These are phyloP conservation scores for Cyphomyrus plagiostoma DNA, from an alignment of 2,113 vertebrate genomes.

Conservation along the genomic window DNA sequence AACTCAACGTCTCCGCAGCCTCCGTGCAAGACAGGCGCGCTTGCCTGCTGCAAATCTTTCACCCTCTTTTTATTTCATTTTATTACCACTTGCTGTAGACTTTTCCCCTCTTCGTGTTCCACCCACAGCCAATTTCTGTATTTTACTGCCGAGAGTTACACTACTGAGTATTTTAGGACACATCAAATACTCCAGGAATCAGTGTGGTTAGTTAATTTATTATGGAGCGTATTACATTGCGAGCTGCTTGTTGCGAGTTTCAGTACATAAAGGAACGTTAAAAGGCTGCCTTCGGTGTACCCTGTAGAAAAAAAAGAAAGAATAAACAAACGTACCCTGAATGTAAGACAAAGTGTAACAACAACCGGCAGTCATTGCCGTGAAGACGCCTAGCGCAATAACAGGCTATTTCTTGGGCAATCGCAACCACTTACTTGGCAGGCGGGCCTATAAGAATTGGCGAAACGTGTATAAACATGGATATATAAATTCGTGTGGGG, in stretches of 20 bases:
- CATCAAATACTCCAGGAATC: conserved; percentile 17
- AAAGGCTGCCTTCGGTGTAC: background rate
- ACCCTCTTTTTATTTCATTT: conserved; percentile 30
- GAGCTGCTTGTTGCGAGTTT: background rate
- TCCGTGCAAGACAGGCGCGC: conserved; percentile 17
- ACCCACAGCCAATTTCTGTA: background rate
- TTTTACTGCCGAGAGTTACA: conserved; percentile 12
- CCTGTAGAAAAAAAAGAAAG: background rate
- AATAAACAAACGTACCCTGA: background rate
- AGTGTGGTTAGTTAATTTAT: conserved; percentile 26
- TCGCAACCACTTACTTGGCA: background rate
- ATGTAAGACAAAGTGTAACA: background rate
- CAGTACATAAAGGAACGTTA: background rate
- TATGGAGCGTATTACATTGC: background rate
- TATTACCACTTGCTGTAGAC: conserved; percentile 29
- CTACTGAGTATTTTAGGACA: conserved; percentile 12
- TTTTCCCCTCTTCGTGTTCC: background rate
- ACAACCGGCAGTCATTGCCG: background rate
- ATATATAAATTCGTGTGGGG: background rate
- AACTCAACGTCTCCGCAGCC: conserved; percentile 34
- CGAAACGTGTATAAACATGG: conserved; percentile 8
- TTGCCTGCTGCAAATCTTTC: conserved; percentile 32
- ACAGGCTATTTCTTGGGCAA: background rate
- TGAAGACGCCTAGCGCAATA: background rate
- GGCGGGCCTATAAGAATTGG: background rate